Percentiles rank a stretch among this genome's conserved stretches.
These are phyloP conservation scores for Sminthopsis crassicaudata DNA, from an alignment of 2,113 vertebrate genomes.

Conservation along the genomic window DNA sequence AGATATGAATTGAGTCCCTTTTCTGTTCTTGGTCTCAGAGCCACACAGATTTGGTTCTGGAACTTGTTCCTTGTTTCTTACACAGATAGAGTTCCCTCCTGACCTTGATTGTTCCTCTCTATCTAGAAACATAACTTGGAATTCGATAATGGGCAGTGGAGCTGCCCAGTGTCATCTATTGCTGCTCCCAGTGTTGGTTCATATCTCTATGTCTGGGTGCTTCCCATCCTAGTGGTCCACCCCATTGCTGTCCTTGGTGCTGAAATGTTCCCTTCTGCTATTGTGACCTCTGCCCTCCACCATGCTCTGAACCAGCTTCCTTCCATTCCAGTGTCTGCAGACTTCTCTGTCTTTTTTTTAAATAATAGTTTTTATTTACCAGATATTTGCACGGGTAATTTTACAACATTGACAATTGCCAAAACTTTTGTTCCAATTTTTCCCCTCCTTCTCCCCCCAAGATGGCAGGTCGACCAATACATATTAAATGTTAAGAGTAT, in stretches of 20 bases:
- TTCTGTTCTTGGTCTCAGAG: neutral
- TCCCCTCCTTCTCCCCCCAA: no score
- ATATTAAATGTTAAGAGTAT: no score
- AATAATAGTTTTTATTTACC: no score
- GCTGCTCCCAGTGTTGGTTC: neutral
- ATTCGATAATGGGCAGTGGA: no score
- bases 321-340: neutral
- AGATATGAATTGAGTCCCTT: neutral
- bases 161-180: neutral
- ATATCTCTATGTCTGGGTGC: no score
- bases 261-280: neutral
- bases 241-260: neutral
- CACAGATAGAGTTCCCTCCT: no score
- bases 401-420: no score
- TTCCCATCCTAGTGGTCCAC: neutral
- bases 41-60: neutral
- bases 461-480: no score
- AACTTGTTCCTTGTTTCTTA: neutral
- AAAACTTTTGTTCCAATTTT: no score
- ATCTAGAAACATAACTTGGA: no score
- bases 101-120: no score
- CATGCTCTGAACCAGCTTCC: neutral
- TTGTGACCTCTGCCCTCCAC: neutral
- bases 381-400: no score
- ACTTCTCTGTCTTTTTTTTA: neutral